Conservation (phyloP, 2,113 vertebrate species). For the Piaya cayana region DNA sequence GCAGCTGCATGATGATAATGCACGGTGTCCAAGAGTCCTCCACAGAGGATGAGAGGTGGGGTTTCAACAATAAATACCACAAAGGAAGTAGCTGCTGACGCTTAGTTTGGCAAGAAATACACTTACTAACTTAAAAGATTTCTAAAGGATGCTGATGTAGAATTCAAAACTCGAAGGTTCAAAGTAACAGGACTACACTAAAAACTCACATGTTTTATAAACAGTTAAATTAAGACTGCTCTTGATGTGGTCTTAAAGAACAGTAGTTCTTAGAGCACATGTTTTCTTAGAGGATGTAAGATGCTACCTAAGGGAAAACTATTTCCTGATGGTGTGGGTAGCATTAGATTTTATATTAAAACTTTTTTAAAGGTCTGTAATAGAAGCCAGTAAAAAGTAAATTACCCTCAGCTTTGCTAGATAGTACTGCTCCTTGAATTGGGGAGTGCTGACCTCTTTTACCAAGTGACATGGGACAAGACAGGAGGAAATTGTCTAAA, state of each 20-base stretch:
- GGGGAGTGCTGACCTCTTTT: too few species aligned
- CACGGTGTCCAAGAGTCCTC: background rate
- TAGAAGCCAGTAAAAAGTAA: background rate
- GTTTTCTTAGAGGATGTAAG: constrained; percentile 13
- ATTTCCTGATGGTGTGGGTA: constrained; percentile 41
- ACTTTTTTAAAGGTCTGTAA: background rate
- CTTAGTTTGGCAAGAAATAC: background rate
- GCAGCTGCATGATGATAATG: background rate
- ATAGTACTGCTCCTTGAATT: background rate
- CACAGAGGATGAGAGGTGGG: background rate
- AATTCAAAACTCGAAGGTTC: background rate
- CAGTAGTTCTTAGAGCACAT: background rate
- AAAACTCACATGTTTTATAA: background rate
- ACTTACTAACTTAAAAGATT: background rate
- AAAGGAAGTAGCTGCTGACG: background rate
- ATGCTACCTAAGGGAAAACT: constrained; percentile 17
- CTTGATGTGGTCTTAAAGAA: background rate
- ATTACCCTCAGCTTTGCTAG: background rate
- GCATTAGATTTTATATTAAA: background rate
- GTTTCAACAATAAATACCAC: background rate
- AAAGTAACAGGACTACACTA: background rate
- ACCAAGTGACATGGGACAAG: too few species aligned
- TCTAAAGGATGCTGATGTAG: background rate
- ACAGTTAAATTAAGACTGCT: background rate
- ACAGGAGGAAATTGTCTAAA: too few species aligned